Percentiles rank a stretch among this genome's conserved stretches.
phyloP scores from a whole-genome alignment of 2,888 invertebrate species.

The Caenorhabditis sp. region DNA sequence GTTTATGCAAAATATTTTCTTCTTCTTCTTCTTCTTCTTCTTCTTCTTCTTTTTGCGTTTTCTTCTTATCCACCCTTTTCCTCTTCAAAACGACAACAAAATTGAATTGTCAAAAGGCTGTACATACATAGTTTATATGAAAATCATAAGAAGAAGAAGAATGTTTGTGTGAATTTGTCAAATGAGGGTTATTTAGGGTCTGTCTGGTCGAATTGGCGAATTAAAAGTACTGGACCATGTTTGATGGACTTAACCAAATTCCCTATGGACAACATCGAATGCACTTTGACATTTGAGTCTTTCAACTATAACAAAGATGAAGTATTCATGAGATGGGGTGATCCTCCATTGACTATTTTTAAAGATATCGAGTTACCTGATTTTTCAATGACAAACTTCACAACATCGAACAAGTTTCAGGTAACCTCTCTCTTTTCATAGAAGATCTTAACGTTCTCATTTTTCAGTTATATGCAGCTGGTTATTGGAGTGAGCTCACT shows the following conservation, averaged over 20 bases:
- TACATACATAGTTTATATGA: neutral
- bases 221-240: constrained; percentile 70
- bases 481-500: constrained; percentile 70
- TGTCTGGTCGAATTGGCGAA: constrained; percentile 70
- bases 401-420: constrained; percentile 48
- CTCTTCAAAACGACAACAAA: neutral
- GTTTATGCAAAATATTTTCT: constrained; percentile 37
- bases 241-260: constrained; percentile 67
- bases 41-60: constrained; percentile 3
- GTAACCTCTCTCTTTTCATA: constrained; percentile 19
- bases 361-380: constrained; percentile 70
- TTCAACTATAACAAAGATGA: constrained; percentile 70
- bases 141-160: neutral
- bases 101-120: constrained; percentile 5
- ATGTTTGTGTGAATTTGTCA: neutral
- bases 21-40: neutral
- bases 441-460: too few species aligned
- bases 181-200: constrained; percentile 57
- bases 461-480: constrained; percentile 67
- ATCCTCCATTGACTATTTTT: constrained; percentile 52
- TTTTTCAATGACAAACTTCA: constrained; percentile 65
- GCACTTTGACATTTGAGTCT: constrained; percentile 68
- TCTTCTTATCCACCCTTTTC: neutral
- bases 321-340: constrained; percentile 61
- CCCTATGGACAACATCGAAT: constrained; percentile 68